These are phyloP conservation scores for Thalassaphorura encarpata DNA, from an alignment of 1,140 invertebrate genomes.

Conservation along the genomic window DNA sequence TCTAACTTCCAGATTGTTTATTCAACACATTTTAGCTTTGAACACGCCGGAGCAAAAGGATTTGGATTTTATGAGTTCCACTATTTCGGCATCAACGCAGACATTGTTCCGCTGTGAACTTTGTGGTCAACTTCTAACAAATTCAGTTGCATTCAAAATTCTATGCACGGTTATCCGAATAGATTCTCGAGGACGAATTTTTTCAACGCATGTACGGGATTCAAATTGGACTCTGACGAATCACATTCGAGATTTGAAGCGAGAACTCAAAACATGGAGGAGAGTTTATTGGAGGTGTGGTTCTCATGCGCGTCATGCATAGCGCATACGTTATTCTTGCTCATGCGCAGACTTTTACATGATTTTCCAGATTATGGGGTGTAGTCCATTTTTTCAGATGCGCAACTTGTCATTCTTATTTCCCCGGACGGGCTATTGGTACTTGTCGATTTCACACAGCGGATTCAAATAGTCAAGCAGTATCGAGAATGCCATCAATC, in stretches of 20 bases:
- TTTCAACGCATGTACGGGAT: constrained; percentile 49
- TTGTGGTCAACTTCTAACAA: constrained; percentile 48
- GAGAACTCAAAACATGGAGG: constrained; percentile 70
- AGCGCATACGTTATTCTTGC: neutral
- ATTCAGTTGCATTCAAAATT: constrained; percentile 39
- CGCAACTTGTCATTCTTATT: constrained; percentile 58
- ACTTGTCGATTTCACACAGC: constrained; percentile 63
- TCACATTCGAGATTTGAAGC: constrained; percentile 62
- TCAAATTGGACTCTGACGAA: constrained; percentile 69
- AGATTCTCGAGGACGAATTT: constrained; percentile 54
- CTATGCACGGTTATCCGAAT: constrained; percentile 50
- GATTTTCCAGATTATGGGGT: constrained; percentile 56
- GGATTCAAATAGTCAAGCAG: constrained; percentile 6
- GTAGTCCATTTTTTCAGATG: constrained; percentile 72
- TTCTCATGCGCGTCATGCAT: neutral
- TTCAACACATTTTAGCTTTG: constrained; percentile 65
- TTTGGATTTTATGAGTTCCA: constrained; percentile 53
- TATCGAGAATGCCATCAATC: neutral
- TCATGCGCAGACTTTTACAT: too few species aligned
- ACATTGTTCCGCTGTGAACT: constrained; percentile 58
- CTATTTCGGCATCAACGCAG: constrained; percentile 65
- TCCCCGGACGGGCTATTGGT: constrained; percentile 63
- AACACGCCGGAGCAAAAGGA: constrained; percentile 49
- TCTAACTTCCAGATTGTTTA: constrained; percentile 68
- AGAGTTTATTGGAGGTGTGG: constrained; percentile 72